Percentiles rank a stretch among this genome's conserved stretches.
Conservation (phyloP, 1,140 invertebrate species). For the Thaumetopoea pityocampa region DNA sequence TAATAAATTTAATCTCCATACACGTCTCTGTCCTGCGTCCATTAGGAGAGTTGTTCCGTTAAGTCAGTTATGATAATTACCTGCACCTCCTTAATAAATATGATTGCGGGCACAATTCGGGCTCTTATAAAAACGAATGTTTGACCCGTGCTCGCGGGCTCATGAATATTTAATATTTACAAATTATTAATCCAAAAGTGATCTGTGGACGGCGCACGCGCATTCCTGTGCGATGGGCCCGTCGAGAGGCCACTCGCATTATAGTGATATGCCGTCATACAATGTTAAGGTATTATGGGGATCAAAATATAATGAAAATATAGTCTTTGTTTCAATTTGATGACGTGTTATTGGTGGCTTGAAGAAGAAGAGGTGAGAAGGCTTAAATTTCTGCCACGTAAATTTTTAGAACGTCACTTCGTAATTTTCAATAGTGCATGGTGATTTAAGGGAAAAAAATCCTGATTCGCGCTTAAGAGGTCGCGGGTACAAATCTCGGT, state of each 20-base stretch:
- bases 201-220: slow-evolving; percentile 35
- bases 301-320: slow-evolving; percentile 64
- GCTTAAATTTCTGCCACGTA: too few relatives aligned
- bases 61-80: slow-evolving; percentile 66
- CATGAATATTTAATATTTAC: slow-evolving; percentile 73
- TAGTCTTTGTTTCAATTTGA: slow-evolving; percentile 26
- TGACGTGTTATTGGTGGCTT: too few relatives aligned
- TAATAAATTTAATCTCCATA: slow-evolving; percentile 29
- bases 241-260: slow-evolving; percentile 10
- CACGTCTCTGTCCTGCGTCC: slow-evolving; percentile 29
- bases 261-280: slow-evolving; percentile 46
- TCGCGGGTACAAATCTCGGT: too few relatives aligned
- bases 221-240: slow-evolving; percentile 42
- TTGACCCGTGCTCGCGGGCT: slow-evolving; percentile 54
- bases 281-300: slow-evolving; percentile 56
- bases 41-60: slow-evolving; percentile 49
- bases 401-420: too few relatives aligned
- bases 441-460: too few relatives aligned
- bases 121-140: slow-evolving; percentile 54
- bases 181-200: slow-evolving; percentile 70
- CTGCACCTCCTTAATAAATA: slow-evolving; percentile 61
- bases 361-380: too few relatives aligned
- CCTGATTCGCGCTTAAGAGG: too few relatives aligned
- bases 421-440: too few relatives aligned
- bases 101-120: slow-evolving; percentile 43